Evolutionary conservation across 2,113 vertebrate genomes (phyloP).

Genomic region (Paraplagusia blochii): DNA sequence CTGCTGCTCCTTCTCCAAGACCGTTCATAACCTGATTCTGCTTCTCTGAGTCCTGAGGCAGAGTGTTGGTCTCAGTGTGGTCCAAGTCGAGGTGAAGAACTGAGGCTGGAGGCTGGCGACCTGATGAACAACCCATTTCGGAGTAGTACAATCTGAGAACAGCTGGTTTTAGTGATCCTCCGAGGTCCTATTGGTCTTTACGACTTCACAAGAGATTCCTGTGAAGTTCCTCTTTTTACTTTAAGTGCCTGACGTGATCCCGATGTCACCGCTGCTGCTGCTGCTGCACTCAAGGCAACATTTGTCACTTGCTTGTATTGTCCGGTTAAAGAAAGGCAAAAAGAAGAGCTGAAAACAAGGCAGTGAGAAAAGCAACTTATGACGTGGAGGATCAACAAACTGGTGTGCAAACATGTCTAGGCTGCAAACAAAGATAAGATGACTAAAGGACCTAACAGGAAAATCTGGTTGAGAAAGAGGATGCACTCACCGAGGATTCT

Average conservation of each 20-base stretch:
- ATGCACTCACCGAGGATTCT: constrained; percentile 43
- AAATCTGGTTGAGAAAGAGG: not conserved
- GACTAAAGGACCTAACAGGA: not conserved
- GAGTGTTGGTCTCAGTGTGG: constrained; percentile 58
- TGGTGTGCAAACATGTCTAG: not conserved
- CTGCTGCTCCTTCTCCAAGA: constrained; percentile 46
- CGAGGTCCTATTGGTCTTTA: constrained; percentile 11
- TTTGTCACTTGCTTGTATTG: constrained; percentile 52
- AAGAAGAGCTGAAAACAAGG: constrained; percentile 21
- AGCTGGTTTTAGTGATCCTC: constrained; percentile 7
- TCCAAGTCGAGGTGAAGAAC: constrained; percentile 68
- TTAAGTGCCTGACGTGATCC: constrained; percentile 26
- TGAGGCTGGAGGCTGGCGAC: constrained; percentile 65
- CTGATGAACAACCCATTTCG: constrained; percentile 76
- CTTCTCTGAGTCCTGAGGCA: constrained; percentile 71
- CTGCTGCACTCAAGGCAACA: constrained; percentile 23
- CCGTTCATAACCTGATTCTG: constrained; percentile 60
- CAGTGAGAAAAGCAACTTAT: constrained; percentile 7
- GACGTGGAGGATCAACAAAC: constrained; percentile 1
- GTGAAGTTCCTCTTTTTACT: constrained; percentile 28
- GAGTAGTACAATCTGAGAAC: constrained; percentile 11
- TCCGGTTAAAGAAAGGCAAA: constrained; percentile 19
- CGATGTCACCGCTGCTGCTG: constrained; percentile 25
- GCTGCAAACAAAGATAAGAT: too few species aligned
- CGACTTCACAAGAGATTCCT: constrained; percentile 31